phyloP scores from a whole-genome alignment of 2,797 vertebrate genomes.

The Fistularia tabacaria region DNA sequence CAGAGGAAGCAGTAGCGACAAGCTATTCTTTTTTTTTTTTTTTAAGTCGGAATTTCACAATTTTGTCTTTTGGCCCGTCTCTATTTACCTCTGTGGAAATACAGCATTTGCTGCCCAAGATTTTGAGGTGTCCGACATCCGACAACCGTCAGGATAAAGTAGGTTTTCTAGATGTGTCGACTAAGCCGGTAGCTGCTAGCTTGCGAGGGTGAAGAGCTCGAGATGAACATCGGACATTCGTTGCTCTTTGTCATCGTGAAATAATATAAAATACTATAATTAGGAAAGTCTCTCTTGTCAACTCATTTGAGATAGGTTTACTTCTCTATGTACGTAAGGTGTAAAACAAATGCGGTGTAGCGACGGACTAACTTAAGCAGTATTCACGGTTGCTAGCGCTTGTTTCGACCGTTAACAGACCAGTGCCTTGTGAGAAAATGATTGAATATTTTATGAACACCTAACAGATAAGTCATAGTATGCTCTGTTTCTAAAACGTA shows the following conservation, averaged over 20 bases:
- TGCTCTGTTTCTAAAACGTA: too few relatives aligned
- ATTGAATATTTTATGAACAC: too few relatives aligned
- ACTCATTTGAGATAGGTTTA: background rate
- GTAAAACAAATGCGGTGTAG: background rate
- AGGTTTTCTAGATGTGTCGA: slow-evolving; percentile 2
- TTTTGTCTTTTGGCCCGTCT: too few relatives aligned
- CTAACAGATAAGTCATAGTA: too few relatives aligned
- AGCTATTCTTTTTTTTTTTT: rapidly evolving
- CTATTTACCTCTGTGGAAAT: background rate
- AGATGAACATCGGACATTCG: too few relatives aligned
- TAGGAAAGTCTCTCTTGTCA: slow-evolving; percentile 27
- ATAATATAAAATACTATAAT: slow-evolving; percentile 4
- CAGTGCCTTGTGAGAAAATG: too few relatives aligned
- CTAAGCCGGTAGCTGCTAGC: slow-evolving; percentile 27
- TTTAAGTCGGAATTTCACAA: background rate
- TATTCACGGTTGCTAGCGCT: too few relatives aligned
- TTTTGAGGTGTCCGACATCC: too few relatives aligned
- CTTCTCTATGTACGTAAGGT: background rate
- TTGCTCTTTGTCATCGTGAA: slow-evolving; percentile 10
- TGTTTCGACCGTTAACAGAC: too few relatives aligned
- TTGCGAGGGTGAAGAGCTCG: background rate
- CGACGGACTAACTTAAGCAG: too few relatives aligned
- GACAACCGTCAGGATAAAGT: too few relatives aligned
- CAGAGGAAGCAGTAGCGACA: background rate
- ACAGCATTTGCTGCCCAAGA: too few relatives aligned